phyloP scores from a whole-genome alignment of 1,140 invertebrate genomes.

The Reticulitermes speratus region DNA sequence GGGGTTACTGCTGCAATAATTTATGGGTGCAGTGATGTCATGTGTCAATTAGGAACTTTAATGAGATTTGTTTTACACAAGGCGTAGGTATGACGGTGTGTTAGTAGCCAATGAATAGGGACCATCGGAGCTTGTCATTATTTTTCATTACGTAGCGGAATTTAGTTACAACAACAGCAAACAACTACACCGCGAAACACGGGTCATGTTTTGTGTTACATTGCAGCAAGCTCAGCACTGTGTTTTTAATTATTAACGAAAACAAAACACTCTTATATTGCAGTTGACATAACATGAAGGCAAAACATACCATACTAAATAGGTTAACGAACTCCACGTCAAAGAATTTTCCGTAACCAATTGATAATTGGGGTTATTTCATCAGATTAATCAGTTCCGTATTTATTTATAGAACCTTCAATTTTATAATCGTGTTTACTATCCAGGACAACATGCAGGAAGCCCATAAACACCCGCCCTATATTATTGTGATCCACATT shows the following conservation, averaged over 20 bases:
- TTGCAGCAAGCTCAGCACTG: not conserved
- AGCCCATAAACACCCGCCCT: too few relatives aligned
- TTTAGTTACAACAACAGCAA: not conserved
- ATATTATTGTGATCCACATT: too few relatives aligned
- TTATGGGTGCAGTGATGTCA: slow-evolving; percentile 14
- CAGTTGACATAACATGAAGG: not conserved
- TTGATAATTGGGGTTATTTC: too few relatives aligned
- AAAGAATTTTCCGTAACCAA: too few relatives aligned
- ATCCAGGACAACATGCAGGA: too few relatives aligned
- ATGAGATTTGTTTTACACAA: slow-evolving; percentile 17
- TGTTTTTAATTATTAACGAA: slow-evolving; percentile 14
- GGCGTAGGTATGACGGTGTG: not conserved
- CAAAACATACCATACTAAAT: not conserved
- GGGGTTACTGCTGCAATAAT: slow-evolving; percentile 1
- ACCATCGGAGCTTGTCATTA: not conserved
- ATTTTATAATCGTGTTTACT: too few relatives aligned
- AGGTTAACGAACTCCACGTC: not conserved
- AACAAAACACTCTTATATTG: not conserved
- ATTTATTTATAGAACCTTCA: too few relatives aligned
- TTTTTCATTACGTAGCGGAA: slow-evolving; percentile 12
- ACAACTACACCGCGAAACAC: not conserved
- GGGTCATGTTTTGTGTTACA: not conserved
- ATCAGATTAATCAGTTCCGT: too few relatives aligned
- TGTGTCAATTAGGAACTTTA: slow-evolving; percentile 11
- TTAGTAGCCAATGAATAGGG: not conserved